phyloP scores from a whole-genome alignment of 2,888 invertebrate species.

The Tetragonisca angustula region DNA sequence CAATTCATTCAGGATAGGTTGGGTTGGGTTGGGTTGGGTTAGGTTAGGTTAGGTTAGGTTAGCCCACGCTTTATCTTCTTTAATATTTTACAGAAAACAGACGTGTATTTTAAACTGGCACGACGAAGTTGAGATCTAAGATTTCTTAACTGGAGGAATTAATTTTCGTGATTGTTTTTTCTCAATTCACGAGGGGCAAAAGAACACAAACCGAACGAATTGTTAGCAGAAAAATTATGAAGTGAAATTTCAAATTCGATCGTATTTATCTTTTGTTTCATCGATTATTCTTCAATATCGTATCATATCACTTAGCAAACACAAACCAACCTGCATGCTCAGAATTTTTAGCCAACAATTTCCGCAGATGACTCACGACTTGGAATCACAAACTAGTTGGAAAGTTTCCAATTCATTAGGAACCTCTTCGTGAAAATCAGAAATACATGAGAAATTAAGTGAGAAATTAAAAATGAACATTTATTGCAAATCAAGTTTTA shows the following conservation, averaged over 20 bases:
- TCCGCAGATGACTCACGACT: constrained; percentile 38
- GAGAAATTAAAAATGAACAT: neutral
- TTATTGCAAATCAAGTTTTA: neutral
- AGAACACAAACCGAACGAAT: neutral
- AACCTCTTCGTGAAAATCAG: constrained; percentile 4
- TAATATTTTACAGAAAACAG: neutral
- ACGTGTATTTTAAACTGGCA: neutral
- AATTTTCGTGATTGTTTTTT: neutral
- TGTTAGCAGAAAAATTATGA: neutral
- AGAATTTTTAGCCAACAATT: constrained; percentile 36
- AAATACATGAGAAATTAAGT: neutral
- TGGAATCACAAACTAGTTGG: constrained; percentile 45
- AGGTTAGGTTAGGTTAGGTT: too few species aligned
- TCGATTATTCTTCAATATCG: constrained; percentile 13
- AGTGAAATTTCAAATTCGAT: neutral
- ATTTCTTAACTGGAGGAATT: too few species aligned
- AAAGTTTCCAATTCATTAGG: constrained; percentile 36
- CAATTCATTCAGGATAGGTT: neutral
- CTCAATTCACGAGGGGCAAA: neutral
- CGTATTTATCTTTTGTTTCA: neutral
- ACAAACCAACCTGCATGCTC: constrained; percentile 12
- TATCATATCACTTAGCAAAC: constrained; percentile 23
- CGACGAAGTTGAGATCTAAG: too few species aligned
- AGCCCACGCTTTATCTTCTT: neutral
- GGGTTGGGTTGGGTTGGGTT: neutral